Evolutionary conservation across 2,797 vertebrate genomes (phyloP).

Genomic region (Loriculus beryllinus): DNA sequence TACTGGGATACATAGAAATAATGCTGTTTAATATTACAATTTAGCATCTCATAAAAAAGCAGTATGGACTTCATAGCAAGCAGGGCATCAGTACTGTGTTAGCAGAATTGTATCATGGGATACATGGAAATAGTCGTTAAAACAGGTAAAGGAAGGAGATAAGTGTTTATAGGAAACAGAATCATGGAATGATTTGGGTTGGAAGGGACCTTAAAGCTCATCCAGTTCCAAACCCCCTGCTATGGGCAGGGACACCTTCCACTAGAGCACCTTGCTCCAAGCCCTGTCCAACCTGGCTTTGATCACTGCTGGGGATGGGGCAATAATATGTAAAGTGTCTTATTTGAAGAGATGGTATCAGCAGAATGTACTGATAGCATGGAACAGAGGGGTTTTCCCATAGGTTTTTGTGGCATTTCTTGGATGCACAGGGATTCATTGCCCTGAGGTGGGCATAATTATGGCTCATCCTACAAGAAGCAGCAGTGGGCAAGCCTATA

Average conservation of each 20-base stretch:
- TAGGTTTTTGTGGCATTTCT: background rate
- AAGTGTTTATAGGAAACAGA: background rate
- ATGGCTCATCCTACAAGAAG: background rate
- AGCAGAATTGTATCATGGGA: background rate
- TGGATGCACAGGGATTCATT: background rate
- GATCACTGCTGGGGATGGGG: background rate
- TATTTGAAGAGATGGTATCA: background rate
- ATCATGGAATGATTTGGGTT: background rate
- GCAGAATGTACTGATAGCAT: background rate
- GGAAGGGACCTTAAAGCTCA: background rate
- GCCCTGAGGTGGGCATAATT: background rate
- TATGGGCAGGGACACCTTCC: background rate
- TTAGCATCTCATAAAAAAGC: background rate
- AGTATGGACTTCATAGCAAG: background rate
- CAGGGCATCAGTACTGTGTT: accelerated
- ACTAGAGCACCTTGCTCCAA: background rate
- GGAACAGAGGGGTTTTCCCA: background rate
- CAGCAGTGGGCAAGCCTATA: background rate
- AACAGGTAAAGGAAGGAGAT: background rate
- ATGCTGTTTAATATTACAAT: background rate
- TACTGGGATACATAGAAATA: background rate
- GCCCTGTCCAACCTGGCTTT: background rate
- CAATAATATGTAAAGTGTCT: background rate
- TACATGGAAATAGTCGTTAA: background rate
- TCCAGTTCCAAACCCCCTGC: background rate